Evolutionary conservation across 2,888 invertebrate genomes (phyloP).

Genomic region (Parelbella ahira): DNA sequence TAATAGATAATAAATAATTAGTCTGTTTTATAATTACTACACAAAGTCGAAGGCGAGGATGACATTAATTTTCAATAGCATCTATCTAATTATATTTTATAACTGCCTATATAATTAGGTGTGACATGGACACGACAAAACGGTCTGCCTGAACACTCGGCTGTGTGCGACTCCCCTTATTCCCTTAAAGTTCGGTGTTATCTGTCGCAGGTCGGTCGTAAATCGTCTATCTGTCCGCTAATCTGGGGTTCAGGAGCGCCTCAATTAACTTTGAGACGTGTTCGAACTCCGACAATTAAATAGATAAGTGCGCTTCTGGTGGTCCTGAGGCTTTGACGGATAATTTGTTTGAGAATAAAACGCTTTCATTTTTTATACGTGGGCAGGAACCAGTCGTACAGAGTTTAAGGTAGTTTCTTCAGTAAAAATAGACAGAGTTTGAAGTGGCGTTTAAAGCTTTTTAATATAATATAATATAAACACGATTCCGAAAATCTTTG

Average conservation of each 20-base stretch:
- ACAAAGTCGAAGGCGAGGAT: too few species aligned
- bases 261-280: constrained; percentile 73
- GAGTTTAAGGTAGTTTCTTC: not conserved
- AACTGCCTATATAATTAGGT: too few species aligned
- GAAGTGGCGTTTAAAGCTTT: too few species aligned
- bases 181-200: constrained; percentile 19
- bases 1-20: too few species aligned
- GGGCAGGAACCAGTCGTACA: too few species aligned
- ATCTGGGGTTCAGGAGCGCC: constrained; percentile 53
- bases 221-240: constrained; percentile 52
- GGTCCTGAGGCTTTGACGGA: constrained; percentile 41
- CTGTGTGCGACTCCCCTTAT: not conserved
- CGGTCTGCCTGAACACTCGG: not conserved
- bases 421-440: too few species aligned
- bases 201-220: constrained; percentile 42
- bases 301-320: constrained; percentile 67
- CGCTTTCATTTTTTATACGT: not conserved
- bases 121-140: not conserved
- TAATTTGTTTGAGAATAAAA: constrained; percentile 22
- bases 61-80: too few species aligned
- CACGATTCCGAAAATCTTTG: too few species aligned
- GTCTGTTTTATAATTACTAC: too few species aligned
- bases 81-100: too few species aligned
- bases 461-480: too few species aligned
- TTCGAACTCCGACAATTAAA: constrained; percentile 64